Base-by-base conservation (phyloP, 2,888 invertebrate species). In the Brenthis daphne region DNA sequence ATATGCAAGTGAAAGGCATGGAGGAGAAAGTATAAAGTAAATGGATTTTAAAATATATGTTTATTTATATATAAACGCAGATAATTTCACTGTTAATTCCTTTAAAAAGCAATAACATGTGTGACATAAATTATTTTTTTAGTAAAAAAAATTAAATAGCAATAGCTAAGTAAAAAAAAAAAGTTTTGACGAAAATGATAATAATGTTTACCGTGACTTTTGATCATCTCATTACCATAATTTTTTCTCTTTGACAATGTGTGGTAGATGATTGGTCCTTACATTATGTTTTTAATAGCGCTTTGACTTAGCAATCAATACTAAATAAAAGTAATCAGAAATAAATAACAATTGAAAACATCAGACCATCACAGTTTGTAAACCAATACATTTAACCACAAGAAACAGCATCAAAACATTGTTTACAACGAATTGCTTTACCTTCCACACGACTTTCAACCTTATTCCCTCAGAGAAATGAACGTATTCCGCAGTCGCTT, bases 401-500 rank as follows among this genome's bases (percentile, higher is more conserved):
- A 68, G 68, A 63, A 70, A 68, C 53, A 56, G 20, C 57, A 65
- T 70, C 63, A 55, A 57, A 63, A 37, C 56, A 61, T 71, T 65
- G 68, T 65, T 65, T 65, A 64, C 51, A 51, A 13, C 24, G n/a
- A 57, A 20, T 37, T 53, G 8, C 37, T 11, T 2, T 43, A 43
- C 37, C 37, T 53, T 64, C 6, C 43, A 64, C 47, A 57, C 12
- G 12, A 6, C 14, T 13, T 51, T 33, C 47, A 64, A 57, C 57
- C 65, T 61, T 68, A 65, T 14, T 47, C 6, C 20, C 43, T 29
- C 11, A 20, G 5, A 0, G n/a, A 16, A 54, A 54, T 29, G 24
- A 47, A 48, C 43, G 53, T n/a, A 55, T 57, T 51, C 58, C 37
- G 4, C 58, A 64, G 12, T n/a, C 16, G 50, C 6, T 57, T 54